These are phyloP conservation scores for Mesocentrotus franciscanus DNA, from an alignment of 53 echinoderm and acorn worm species.

Conservation along the genomic window DNA sequence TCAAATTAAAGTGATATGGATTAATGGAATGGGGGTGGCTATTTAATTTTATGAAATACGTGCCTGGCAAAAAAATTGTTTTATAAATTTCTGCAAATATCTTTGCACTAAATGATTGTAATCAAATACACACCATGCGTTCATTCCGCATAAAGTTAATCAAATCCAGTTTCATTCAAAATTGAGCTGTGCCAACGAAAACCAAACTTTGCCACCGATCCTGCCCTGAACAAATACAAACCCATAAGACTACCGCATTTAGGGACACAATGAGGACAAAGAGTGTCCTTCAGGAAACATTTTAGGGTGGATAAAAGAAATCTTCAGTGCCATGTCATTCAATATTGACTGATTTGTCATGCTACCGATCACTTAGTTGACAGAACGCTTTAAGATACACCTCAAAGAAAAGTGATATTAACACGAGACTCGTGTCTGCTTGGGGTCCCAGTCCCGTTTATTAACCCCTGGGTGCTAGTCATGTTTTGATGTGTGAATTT, in stretches of 20 bases:
- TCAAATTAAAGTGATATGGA: neutral
- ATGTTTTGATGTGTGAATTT: neutral
- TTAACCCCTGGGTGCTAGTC: neutral
- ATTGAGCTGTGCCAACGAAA: neutral
- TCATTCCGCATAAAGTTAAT: neutral
- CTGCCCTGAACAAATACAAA: constrained; percentile 13
- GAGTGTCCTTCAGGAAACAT: constrained; percentile 37
- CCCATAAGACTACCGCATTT: constrained; percentile 9
- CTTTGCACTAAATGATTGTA: neutral
- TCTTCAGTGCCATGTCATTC: constrained; percentile 46
- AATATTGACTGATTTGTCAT: constrained; percentile 56
- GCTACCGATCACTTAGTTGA: constrained; percentile 46
- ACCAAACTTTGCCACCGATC: constrained; percentile 36
- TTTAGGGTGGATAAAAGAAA: constrained; percentile 51
- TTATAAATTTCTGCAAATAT: neutral
- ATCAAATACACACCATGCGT: neutral
- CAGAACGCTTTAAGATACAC: constrained; percentile 52
- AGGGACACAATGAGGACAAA: constrained; percentile 42
- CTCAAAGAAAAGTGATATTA: constrained; percentile 48
- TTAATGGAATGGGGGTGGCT: neutral
- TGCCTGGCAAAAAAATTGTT: neutral
- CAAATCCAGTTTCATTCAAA: neutral
- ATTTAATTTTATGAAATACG: neutral
- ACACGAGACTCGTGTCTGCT: constrained; percentile 14
- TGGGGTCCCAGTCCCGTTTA: neutral